Conservation (phyloP, 2,888 invertebrate genomes). For the Pachydiplax longipennis region DNA sequence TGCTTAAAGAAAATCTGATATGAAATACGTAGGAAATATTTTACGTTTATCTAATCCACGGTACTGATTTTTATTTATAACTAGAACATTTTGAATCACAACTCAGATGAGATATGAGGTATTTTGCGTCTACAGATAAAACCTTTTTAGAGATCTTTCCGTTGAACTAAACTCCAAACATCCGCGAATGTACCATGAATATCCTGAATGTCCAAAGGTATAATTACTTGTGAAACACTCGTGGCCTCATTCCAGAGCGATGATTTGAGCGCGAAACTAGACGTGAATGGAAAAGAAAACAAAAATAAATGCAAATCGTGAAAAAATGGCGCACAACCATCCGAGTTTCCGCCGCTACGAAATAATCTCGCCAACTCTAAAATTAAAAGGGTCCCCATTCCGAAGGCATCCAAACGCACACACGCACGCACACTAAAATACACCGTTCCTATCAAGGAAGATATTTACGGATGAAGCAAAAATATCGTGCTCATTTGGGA, state of each 20-base stretch:
- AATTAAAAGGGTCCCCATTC: neutral
- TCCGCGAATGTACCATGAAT: neutral
- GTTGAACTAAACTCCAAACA: neutral
- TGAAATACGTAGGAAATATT: too few species aligned
- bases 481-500: constrained; percentile 24
- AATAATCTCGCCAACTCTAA: neutral
- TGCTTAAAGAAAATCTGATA: too few species aligned
- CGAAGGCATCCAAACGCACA: neutral
- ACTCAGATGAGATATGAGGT: too few species aligned
- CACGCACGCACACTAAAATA: neutral
- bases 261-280: neutral
- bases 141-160: neutral
- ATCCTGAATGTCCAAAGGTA: neutral
- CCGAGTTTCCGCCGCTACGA: neutral
- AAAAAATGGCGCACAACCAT: neutral
- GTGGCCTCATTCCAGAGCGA: neutral
- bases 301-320: neutral
- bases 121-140: too few species aligned
- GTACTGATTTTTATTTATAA: too few species aligned
- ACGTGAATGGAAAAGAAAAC: neutral
- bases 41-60: too few species aligned
- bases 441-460: neutral
- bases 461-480: constrained; percentile 18
- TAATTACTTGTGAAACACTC: neutral
- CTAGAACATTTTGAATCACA: too few species aligned